Evolutionary conservation across 2,113 vertebrate species (phyloP).

Genomic region (Plestiodon gilberti): DNA sequence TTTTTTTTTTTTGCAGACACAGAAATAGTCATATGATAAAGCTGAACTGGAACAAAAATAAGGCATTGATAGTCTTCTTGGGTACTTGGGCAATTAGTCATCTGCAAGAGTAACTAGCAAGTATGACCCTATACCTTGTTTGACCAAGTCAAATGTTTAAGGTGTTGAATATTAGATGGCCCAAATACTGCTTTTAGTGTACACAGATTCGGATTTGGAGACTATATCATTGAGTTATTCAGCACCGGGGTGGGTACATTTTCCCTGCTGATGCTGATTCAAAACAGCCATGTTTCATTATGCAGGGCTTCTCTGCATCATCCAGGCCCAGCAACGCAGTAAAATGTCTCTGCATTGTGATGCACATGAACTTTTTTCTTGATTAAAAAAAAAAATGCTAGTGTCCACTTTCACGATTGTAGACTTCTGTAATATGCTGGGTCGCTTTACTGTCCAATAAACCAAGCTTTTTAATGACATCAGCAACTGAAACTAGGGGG

Average conservation of each 20-base stretch:
- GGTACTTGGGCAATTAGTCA: background rate
- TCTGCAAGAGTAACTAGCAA: background rate
- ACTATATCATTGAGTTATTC: background rate
- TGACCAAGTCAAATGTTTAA: background rate
- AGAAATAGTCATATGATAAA: background rate
- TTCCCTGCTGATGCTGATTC: background rate
- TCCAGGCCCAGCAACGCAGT: background rate
- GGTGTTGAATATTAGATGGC: background rate
- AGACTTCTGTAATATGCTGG: background rate
- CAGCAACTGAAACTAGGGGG: background rate
- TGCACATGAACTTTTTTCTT: background rate
- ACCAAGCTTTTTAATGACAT: background rate
- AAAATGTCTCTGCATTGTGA: background rate
- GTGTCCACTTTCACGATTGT: background rate
- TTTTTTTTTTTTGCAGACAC: constrained; percentile 27
- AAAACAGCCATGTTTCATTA: background rate
- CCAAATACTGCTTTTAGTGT: background rate
- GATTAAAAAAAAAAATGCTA: background rate
- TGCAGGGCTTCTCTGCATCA: background rate
- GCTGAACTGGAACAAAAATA: background rate
- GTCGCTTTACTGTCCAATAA: background rate
- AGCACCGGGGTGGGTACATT: background rate
- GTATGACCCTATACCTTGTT: background rate
- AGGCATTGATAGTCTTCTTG: no score
- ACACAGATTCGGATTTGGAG: background rate